These are phyloP conservation scores for Cryptoblepharus egeriae DNA, from an alignment of 2,797 vertebrate genomes.

Conservation along the genomic window DNA sequence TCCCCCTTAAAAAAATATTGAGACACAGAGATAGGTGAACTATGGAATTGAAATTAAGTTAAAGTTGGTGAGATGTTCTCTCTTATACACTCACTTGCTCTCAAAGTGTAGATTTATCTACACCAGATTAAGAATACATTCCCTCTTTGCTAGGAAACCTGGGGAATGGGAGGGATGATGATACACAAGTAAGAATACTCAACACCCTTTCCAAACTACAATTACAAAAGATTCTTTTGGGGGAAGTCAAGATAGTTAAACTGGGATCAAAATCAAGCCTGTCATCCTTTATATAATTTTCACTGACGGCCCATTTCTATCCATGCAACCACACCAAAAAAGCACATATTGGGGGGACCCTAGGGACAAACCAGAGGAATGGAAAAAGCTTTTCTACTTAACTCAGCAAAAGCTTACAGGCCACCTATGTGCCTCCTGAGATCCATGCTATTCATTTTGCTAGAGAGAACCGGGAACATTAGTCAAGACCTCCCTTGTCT, in stretches of 20 bases:
- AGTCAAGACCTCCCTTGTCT: no score
- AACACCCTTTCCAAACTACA: not conserved
- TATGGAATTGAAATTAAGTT: not conserved
- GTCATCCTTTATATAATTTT: not conserved
- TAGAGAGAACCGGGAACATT: no score
- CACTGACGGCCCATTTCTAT: no score
- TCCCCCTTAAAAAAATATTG: conserved; percentile 79
- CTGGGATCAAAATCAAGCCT: not conserved
- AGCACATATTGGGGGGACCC: no score
- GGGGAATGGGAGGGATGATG: not conserved
- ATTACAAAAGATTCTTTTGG: not conserved
- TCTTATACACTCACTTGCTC: not conserved
- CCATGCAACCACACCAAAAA: no score
- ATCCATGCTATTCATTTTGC: no score
- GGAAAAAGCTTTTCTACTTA: no score
- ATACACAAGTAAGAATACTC: not conserved
- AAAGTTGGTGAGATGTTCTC: no score
- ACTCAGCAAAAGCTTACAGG: no score
- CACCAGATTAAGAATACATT: not conserved
- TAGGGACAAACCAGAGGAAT: no score
- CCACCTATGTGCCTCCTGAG: no score
- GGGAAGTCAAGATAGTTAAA: not conserved
- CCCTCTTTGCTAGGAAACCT: not conserved
- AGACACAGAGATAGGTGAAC: not conserved
- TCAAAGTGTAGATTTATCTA: not conserved